Conservation (phyloP, 2,797 vertebrate genomes). For the Argyrosomus regius region DNA sequence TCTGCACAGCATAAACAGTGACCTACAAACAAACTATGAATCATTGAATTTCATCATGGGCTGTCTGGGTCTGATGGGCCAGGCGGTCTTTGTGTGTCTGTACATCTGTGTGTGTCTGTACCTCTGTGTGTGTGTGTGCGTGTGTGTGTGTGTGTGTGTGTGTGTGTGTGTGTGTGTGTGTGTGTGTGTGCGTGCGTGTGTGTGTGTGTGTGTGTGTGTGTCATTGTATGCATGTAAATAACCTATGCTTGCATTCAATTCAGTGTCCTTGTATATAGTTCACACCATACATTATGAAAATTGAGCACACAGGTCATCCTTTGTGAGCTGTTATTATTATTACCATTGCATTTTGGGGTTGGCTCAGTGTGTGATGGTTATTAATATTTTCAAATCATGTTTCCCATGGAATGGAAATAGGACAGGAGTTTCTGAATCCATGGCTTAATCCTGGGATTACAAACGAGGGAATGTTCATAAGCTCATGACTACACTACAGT, state of each 20-base stretch:
- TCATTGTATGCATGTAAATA: conserved; percentile 4
- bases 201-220: no score
- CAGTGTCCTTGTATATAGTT: background rate
- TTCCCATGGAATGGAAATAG: conserved; percentile 71
- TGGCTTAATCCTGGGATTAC: conserved; percentile 81
- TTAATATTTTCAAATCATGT: conserved; percentile 79
- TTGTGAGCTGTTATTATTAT: conserved; percentile 62
- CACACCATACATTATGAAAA: conserved; percentile 41
- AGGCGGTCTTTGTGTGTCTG: conserved; percentile 38
- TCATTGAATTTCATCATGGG: conserved; percentile 52
- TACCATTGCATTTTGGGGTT: conserved; percentile 57
- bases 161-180: no score
- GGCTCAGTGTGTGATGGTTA: conserved; percentile 64
- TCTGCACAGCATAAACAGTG: conserved; percentile 26
- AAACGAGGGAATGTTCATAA: conserved; percentile 61
- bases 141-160: conserved; percentile 38
- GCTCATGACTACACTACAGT: conserved; percentile 24
- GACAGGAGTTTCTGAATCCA: conserved; percentile 67
- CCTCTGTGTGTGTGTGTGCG: no score
- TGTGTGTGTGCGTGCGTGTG: no score
- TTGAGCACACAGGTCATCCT: conserved; percentile 42
- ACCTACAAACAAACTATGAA: conserved; percentile 65
- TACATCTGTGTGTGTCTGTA: conserved; percentile 19
- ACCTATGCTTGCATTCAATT: background rate
- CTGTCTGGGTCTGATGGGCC: conserved; percentile 30